A percentile compares a stretch with the other conserved stretches of the same genome.
phyloP scores from a whole-genome alignment of 1,140 invertebrate species.

The Aplysia californica region DNA sequence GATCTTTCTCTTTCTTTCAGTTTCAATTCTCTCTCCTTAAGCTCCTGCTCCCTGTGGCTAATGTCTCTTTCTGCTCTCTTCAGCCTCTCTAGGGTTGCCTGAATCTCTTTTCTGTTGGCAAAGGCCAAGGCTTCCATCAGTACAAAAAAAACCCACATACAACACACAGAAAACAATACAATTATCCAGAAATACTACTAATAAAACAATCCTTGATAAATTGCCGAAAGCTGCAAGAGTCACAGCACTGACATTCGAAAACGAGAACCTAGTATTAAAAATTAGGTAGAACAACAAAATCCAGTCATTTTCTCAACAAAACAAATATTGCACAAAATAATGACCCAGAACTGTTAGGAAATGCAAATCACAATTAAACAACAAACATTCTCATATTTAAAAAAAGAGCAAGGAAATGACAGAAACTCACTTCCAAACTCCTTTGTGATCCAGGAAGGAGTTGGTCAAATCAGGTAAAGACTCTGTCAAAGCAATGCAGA shows the following conservation, averaged over 20 bases:
- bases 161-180: neutral
- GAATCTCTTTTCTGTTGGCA: constrained; percentile 64
- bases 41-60: constrained; percentile 63
- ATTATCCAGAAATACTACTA: too few relatives aligned
- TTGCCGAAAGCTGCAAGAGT: too few relatives aligned
- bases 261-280: too few relatives aligned
- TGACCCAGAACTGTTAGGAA: too few relatives aligned
- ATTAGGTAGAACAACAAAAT: too few relatives aligned
- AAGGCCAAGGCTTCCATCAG: neutral
- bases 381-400: too few relatives aligned
- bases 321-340: too few relatives aligned
- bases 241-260: too few relatives aligned
- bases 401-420: too few relatives aligned
- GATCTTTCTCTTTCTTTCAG: constrained; percentile 66
- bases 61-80: constrained; percentile 66
- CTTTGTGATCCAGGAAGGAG: constrained; percentile 57
- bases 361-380: too few relatives aligned
- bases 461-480: constrained; percentile 55
- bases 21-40: constrained; percentile 64
- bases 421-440: constrained; percentile 61
- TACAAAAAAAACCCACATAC: neutral
- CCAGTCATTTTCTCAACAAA: too few relatives aligned
- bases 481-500: constrained; percentile 44
- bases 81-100: constrained; percentile 62
- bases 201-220: too few relatives aligned